phyloP scores from a whole-genome alignment of 2,888 invertebrate genomes.

The Toxonevra muliebris region DNA sequence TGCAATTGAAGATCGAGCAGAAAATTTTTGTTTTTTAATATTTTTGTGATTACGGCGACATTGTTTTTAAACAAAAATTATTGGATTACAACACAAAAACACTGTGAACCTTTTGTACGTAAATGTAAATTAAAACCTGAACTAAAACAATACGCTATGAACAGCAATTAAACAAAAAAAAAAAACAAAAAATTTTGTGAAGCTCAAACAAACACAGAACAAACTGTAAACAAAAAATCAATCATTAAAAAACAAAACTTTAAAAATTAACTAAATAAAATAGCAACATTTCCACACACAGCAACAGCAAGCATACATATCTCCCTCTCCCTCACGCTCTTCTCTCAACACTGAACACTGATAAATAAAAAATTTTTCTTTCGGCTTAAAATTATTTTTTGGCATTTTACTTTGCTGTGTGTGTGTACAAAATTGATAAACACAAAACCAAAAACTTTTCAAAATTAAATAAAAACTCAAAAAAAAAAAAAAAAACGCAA shows the following conservation, averaged over 20 bases:
- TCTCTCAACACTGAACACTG: constrained; percentile 22
- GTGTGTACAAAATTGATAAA: constrained; percentile 41
- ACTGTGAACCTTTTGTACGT: too few species aligned
- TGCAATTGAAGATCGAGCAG: too few species aligned
- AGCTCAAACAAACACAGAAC: constrained; percentile 23
- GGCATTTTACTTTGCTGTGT: constrained; percentile 37
- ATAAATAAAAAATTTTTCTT: constrained; percentile 7
- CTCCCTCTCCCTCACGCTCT: constrained; percentile 26
- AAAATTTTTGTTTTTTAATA: too few species aligned
- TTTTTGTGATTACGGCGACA: too few species aligned
- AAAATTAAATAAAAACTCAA: constrained; percentile 26
- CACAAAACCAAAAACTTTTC: constrained; percentile 23
- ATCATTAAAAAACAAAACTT: not conserved
- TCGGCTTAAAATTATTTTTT: constrained; percentile 31
- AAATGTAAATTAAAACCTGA: constrained; percentile 33
- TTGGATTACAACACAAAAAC: constrained; percentile 11
- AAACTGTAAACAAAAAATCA: constrained; percentile 7
- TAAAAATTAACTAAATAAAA: constrained; percentile 8
- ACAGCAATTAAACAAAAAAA: too few species aligned
- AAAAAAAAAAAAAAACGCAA: constrained; percentile 21
- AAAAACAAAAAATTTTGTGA: constrained; percentile 20
- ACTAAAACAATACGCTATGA: too few species aligned
- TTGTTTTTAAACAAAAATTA: too few species aligned
- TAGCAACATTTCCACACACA: not conserved
- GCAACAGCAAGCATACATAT: not conserved